phyloP scores from a whole-genome alignment of 2,888 invertebrate genomes.

The Leptinotarsa juncta region DNA sequence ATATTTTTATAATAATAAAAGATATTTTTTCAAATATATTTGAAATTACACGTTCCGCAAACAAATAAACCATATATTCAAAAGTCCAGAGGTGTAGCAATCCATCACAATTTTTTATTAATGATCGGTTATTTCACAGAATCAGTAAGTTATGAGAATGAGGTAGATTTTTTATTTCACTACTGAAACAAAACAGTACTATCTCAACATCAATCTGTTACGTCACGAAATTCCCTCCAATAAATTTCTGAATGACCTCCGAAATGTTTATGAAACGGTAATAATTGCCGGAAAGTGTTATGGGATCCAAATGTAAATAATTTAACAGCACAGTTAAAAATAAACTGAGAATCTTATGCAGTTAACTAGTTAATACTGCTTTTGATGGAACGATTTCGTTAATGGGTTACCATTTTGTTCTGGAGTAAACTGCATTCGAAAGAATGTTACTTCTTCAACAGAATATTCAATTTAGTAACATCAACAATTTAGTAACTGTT shows the following conservation, averaged over 20 bases:
- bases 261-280: slow-evolving; percentile 31
- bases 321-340: slow-evolving; percentile 26
- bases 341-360: slow-evolving; percentile 22
- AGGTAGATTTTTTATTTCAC: not conserved
- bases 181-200: not conserved
- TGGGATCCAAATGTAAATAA: slow-evolving; percentile 33
- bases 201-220: not conserved
- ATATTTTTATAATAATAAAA: too few relatives aligned
- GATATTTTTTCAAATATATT: too few relatives aligned
- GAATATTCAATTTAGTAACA: too few relatives aligned
- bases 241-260: slow-evolving; percentile 24
- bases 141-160: not conserved
- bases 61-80: too few relatives aligned
- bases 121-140: not conserved
- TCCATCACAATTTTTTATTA: too few relatives aligned
- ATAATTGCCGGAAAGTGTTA: slow-evolving; percentile 27
- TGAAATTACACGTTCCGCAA: too few relatives aligned
- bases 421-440: not conserved
- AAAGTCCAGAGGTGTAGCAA: too few relatives aligned
- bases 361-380: slow-evolving; percentile 10
- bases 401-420: too few relatives aligned
- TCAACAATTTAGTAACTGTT: too few relatives aligned
- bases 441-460: too few relatives aligned
- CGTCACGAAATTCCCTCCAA: slow-evolving; percentile 24
- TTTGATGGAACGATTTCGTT: slow-evolving; percentile 12